Evolutionary conservation across 2,113 vertebrate genomes (phyloP), one percentile per base, ranked within the genome.

Genomic region (Hippolais icterina): DNA sequence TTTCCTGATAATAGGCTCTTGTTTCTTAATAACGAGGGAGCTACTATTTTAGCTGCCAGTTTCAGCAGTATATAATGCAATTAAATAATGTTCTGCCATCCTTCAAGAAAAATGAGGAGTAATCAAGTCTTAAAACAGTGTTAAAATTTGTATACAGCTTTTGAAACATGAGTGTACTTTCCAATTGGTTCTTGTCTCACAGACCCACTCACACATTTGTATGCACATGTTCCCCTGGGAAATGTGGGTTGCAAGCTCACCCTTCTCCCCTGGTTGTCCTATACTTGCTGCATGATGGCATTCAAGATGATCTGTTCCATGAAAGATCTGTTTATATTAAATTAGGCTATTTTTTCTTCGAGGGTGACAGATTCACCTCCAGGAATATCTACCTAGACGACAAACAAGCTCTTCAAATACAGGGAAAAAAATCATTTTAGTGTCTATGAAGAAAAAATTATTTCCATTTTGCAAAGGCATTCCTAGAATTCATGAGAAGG

Each of bases 191-290:
- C n/a, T 72, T 57, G 29, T 66, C 29, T 23, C 50, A 20, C 37
- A 57, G 17, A 20, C 29, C 23, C 25, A 9, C 52, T 71, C 14
- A 23, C 31, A 3, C 7, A 18, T 23, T 41, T 53, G 6, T 2
- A 6, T 20, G n/a, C 1, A 0, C 1, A 3, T 42, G 17, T 41
- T 60, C 12, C 16, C 5, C 20, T 44, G 35, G 23, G n/a, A 61
- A 39, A 6, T 14, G 15, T 23, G 68, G 11, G 3, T 56, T 28
- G 60, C 7, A 11, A 64, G 37, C 7, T 23, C 28, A 10, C 0
- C 0, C 1, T 7, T 12, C 16, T 54, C 8, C 39, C 47, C 25
- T 69, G 25, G 4, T 47, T 41, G n/a, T 76, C 70, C 29, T 61
- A 1, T 53, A 9, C 5, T 15, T 61, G 14, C 25, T 83, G 21